Percentiles rank a stretch among this genome's conserved stretches.
Conservation (phyloP, 1,140 invertebrate genomes). For the Euwallacea fornicatus region DNA sequence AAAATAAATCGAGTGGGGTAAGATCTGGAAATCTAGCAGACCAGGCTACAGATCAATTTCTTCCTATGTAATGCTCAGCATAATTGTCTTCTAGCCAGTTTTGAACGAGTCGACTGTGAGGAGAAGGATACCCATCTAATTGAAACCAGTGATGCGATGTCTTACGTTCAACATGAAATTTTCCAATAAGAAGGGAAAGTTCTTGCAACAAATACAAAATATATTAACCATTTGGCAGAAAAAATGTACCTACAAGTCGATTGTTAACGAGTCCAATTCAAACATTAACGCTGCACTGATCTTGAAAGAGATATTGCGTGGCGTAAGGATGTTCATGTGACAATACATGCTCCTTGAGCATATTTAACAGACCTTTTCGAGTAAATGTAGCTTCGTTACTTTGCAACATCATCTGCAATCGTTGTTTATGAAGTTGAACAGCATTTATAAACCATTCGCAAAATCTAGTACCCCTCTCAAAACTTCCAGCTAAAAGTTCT, state of each 20-base stretch:
- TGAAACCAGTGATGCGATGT: conserved; percentile 1
- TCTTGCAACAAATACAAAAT: conserved; percentile 19
- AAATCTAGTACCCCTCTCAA: too few relatives aligned
- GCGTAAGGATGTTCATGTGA: conserved; percentile 5
- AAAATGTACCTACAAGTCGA: conserved; percentile 8
- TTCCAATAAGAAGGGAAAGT: conserved; percentile 12
- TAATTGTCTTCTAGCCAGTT: conserved; percentile 9
- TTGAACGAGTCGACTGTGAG: conserved; percentile 9
- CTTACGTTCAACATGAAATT: conserved; percentile 6
- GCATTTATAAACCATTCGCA: background rate
- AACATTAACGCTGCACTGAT: conserved; percentile 15
- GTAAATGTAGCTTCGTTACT: conserved; percentile 3
- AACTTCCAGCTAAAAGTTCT: too few relatives aligned
- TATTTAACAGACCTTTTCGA: conserved; percentile 10
- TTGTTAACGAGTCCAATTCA: conserved; percentile 18
- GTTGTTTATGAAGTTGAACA: background rate
- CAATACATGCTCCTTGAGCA: conserved; percentile 2
- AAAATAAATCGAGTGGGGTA: conserved; percentile 52
- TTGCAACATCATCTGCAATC: background rate
- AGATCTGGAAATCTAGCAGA: conserved; percentile 53
- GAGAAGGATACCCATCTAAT: too few relatives aligned
- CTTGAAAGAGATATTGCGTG: conserved; percentile 4
- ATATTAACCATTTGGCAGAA: conserved; percentile 9
- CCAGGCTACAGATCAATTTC: conserved; percentile 51
- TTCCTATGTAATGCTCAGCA: conserved; percentile 49